Evolutionary conservation across 2,888 invertebrate genomes (phyloP), one percentile per base, ranked within the genome.

Genomic region (Rhingia campestris): DNA sequence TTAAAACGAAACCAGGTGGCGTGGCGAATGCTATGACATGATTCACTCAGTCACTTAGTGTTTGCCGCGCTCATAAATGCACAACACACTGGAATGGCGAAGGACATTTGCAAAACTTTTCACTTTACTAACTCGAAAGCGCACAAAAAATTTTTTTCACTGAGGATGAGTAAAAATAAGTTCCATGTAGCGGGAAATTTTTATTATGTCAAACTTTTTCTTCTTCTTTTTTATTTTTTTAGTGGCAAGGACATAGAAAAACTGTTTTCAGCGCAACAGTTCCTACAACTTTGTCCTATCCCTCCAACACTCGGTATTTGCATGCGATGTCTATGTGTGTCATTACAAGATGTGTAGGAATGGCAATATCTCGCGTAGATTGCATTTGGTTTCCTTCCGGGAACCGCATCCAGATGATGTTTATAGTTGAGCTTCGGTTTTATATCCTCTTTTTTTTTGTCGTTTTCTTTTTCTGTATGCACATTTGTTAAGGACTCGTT

Each of bases 11-110:
- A 70, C 51, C 84, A 84, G 84, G 84, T 84, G 84, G 79, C 74
- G 33, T 37, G 33, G 43, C 69, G 37, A 64, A 59, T 66, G 6
- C 64, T 75, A 53, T 56, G 84, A 66, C 84, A 84, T 79, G 66
- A 79, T 61, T 84, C 84, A 84, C 74, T 84, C 84, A 80, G 84
- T 66, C 74, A 75, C 74, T 84, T 79, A 84, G 79, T 66, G 75
- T 66, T 74, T 61, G 37, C 54, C 58, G 54, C 58, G 54, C 30
- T 32, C 70, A 64, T 67, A 77, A 82, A 66, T 75, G 56, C 61
- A 72, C 69, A 63, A 39, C 54, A 56, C 47, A 32, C 43, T 49
- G 12, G 47, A 47, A 51, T 12, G 43, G 14, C 39, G 7, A 67
- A 73, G 67, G 72, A 82, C 67, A 73, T 67, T 69, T 43, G 6